Evolutionary conservation across 2,888 invertebrate species (phyloP), one percentile per base, ranked within the genome.

Genomic region (Drosophila formosana): DNA sequence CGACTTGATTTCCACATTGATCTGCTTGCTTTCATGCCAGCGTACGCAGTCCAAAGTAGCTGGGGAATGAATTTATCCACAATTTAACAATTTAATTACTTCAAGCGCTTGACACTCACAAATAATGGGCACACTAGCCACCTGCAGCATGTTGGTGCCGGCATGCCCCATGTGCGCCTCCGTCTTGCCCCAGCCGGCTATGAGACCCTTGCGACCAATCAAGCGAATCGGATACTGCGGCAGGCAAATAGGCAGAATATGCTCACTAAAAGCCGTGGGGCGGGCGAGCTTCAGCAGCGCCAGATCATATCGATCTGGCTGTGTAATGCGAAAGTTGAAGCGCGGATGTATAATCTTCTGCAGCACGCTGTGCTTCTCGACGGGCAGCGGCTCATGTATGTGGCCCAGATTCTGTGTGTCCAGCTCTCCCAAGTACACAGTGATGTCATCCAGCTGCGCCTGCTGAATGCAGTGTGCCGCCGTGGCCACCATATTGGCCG

Each of bases 121-220:
- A 77, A 97, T 93, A 82, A 97, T 96, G 53, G 97, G 97, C 46
- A 97, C 97, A 34, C 94, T 94, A 0, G 96, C 97, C 68, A 96
- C 96, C 84, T 96, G 94, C 70, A 97, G 93, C 74, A 96, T 93
- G 87, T 97, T 96, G 0, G 97, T 97, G 6, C 97, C 97, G 11
- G 96, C 95, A 74, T 96, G 95, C 0, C 95, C 95, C 66, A 94
- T 94, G 46, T 94, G 95, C 0, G 95, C 93, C 72, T 96, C 96
- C 0, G 96, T 96, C 91, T 97, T 97, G 1, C 97, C 97, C 97
- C 97, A 97, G 0, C 97, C 97, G 0, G 97, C 96, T 0, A 97
- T 96, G 0, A 95, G 93, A 0, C 94, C 95, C 64, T 94, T 94
- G 66, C 94, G 93, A 0, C 95, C 95, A 47, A 92, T 91, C 51